Evolutionary conservation across 2,888 invertebrate genomes (phyloP).

Genomic region (Tetropium fuscum): DNA sequence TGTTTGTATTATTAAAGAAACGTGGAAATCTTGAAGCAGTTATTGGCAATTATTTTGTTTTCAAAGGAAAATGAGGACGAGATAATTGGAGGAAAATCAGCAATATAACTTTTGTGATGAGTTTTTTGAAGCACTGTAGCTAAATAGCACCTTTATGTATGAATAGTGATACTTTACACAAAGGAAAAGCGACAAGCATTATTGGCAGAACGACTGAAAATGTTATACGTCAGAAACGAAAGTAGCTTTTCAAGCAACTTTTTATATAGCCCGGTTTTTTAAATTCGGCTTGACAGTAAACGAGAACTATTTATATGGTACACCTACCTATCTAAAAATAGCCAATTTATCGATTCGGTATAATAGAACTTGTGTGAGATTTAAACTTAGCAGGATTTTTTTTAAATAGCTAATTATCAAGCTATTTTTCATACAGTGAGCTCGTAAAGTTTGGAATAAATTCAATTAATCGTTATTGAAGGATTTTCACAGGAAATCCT

Average conservation of each 20-base stretch:
- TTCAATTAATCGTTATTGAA: too few species aligned
- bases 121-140: neutral
- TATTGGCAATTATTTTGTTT: neutral
- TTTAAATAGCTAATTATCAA: too few species aligned
- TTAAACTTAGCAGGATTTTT: too few species aligned
- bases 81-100: constrained; percentile 1
- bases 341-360: too few species aligned
- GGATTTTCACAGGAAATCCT: too few species aligned
- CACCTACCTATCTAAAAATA: too few species aligned
- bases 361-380: too few species aligned
- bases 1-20: too few species aligned
- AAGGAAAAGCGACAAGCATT: constrained; percentile 7
- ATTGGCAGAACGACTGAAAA: constrained; percentile 11
- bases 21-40: too few species aligned
- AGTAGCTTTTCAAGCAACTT: neutral
- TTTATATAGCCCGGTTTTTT: neutral
- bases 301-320: neutral
- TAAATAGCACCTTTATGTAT: constrained; percentile 13
- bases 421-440: too few species aligned
- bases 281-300: neutral
- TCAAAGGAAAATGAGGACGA: neutral
- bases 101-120: neutral
- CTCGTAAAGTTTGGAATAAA: too few species aligned
- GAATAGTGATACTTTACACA: neutral
- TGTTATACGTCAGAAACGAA: constrained; percentile 3